Conservation (phyloP, 2,113 vertebrate genomes). For the Rattus rattus region DNA sequence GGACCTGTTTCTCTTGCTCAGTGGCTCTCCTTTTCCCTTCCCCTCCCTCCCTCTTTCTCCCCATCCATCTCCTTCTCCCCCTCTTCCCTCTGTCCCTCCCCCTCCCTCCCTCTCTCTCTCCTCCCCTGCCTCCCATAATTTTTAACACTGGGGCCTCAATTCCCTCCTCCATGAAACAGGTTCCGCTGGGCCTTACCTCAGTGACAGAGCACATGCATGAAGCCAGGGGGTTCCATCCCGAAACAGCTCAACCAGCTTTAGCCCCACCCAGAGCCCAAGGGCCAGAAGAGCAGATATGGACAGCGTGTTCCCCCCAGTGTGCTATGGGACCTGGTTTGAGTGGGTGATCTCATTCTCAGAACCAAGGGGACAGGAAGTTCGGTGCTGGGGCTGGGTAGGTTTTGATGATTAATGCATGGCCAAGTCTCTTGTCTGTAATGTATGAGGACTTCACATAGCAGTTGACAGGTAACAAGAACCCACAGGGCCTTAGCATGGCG, state of each 20-base stretch:
- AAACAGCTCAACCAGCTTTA: not conserved
- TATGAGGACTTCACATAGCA: too few relatives aligned
- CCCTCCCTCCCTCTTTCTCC: too few relatives aligned
- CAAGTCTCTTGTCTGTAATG: too few relatives aligned
- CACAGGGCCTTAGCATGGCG: rapidly evolving
- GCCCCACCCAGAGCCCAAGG: not conserved
- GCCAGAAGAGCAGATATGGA: not conserved
- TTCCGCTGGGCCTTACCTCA: not conserved
- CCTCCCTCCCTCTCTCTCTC: not conserved
- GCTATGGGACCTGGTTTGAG: not conserved
- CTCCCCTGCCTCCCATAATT: not conserved
- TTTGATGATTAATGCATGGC: not conserved
- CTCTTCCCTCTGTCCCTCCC: too few relatives aligned
- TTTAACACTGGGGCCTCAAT: not conserved
- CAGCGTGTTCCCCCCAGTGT: not conserved
- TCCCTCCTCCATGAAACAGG: not conserved
- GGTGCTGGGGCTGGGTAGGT: not conserved
- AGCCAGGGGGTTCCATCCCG: not conserved
- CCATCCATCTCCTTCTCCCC: too few relatives aligned
- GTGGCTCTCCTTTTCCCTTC: rapidly evolving
- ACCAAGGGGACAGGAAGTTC: not conserved
- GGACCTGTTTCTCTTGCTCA: not conserved
- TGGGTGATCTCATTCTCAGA: not conserved
- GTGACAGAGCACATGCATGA: not conserved
- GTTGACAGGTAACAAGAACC: not conserved